Percentiles rank a stretch among this genome's conserved stretches.
Conservation (phyloP, 2,888 invertebrate species). For the Mesodorylaimus sp. region DNA sequence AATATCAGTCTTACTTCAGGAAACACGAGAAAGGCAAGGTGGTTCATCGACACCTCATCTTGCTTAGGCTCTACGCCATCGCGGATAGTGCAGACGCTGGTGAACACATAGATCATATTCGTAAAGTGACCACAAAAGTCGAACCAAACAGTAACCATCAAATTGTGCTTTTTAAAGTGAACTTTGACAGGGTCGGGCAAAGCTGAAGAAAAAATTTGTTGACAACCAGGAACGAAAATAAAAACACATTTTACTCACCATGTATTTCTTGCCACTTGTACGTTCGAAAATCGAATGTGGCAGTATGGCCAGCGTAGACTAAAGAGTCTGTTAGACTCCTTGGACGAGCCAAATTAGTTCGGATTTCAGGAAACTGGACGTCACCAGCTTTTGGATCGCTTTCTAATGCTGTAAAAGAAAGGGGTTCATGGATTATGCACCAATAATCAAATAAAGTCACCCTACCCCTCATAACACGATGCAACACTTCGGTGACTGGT, state of each 20-base stretch:
- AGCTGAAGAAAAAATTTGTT: conserved; percentile 15
- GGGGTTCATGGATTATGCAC: neutral
- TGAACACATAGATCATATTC: conserved; percentile 26
- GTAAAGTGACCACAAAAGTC: conserved; percentile 27
- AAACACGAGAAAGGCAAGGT: conserved; percentile 22
- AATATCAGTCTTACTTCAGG: conserved; percentile 11
- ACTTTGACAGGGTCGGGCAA: conserved; percentile 23
- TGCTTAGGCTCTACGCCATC: conserved; percentile 6
- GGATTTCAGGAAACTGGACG: conserved; percentile 31
- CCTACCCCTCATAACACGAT: conserved; percentile 22
- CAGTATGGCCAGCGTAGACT: conserved; percentile 24
- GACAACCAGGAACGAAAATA: neutral
- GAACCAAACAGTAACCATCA: conserved; percentile 25
- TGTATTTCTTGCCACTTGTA: conserved; percentile 26
- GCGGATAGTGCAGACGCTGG: conserved; percentile 17
- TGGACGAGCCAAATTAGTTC: conserved; percentile 28
- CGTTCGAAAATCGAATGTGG: conserved; percentile 24
- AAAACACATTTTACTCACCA: conserved; percentile 14
- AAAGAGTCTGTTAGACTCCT: conserved; percentile 30
- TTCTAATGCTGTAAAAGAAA: conserved; percentile 24
- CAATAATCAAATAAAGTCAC: neutral
- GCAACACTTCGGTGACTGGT: conserved; percentile 24
- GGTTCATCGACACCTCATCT: conserved; percentile 15
- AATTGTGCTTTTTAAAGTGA: conserved; percentile 15
- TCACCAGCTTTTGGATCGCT: conserved; percentile 23